Conservation (phyloP, 2,797 vertebrate genomes). For the Pachyuromys duprasi region DNA sequence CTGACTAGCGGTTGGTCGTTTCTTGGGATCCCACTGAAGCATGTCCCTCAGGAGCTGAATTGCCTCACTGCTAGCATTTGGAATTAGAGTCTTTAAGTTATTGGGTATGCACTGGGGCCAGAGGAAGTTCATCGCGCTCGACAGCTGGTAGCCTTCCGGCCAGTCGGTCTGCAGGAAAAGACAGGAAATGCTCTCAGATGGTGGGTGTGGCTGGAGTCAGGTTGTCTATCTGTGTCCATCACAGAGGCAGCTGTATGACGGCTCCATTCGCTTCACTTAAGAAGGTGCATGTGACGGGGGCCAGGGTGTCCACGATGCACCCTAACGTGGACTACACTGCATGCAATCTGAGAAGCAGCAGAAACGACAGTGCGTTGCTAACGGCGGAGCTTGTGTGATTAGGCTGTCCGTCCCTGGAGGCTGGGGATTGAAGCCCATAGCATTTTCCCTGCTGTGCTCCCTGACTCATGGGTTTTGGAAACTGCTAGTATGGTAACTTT, state of each 20-base stretch:
- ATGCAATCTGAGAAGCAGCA: neutral
- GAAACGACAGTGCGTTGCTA: neutral
- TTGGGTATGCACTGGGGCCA: slow-evolving; percentile 91
- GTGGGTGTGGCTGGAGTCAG: neutral
- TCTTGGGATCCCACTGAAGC: slow-evolving; percentile 92
- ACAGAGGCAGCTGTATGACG: rapidly evolving
- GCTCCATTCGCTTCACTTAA: rapidly evolving
- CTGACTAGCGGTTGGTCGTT: slow-evolving; percentile 90
- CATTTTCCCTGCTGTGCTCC: neutral
- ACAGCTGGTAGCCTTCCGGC: slow-evolving; percentile 91
- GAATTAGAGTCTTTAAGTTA: slow-evolving; percentile 90
- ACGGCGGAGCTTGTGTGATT: neutral
- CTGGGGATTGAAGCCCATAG: neutral
- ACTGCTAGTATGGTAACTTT: neutral
- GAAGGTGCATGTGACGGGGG: neutral
- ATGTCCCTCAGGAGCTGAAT: slow-evolving; percentile 91
- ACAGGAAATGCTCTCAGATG: neutral
- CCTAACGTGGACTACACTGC: neutral
- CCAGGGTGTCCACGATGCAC: too few relatives aligned
- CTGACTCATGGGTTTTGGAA: slow-evolving; percentile 27
- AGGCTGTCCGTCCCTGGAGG: neutral
- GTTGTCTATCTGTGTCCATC: rapidly evolving
- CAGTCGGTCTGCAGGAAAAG: slow-evolving; percentile 88
- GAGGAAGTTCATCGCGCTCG: slow-evolving; percentile 89
- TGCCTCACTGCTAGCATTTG: slow-evolving; percentile 89